Evolutionary conservation across 2,113 vertebrate genomes (phyloP).

Genomic region (Misgurnus mizolepis): DNA sequence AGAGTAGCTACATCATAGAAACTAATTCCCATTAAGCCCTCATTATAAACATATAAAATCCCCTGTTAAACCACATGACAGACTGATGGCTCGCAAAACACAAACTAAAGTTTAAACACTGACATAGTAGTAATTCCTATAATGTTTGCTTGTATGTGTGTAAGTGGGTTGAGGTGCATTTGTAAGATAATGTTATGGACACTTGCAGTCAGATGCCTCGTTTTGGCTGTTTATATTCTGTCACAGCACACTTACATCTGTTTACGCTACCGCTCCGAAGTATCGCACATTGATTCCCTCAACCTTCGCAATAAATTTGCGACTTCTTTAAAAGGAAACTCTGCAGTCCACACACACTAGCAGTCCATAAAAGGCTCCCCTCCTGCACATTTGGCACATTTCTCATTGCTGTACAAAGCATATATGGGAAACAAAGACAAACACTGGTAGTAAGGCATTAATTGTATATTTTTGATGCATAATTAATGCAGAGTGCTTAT

Average conservation of each 20-base stretch:
- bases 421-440: constrained; percentile 10
- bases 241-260: constrained; percentile 21
- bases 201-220: constrained; percentile 8
- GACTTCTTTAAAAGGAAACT: constrained; percentile 51
- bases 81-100: neutral
- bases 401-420: constrained; percentile 12
- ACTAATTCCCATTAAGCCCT: neutral
- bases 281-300: constrained; percentile 37
- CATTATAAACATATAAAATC: neutral
- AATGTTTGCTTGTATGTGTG: constrained; percentile 17
- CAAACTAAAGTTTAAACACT: neutral
- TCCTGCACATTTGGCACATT: constrained; percentile 6
- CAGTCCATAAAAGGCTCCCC: neutral
- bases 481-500: constrained; percentile 50
- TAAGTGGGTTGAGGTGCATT: neutral
- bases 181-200: neutral
- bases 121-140: constrained; percentile 16
- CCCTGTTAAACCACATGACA: constrained; percentile 13
- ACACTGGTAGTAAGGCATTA: constrained; percentile 25
- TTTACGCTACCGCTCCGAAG: constrained; percentile 40
- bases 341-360: neutral
- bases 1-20: no score
- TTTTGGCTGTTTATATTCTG: constrained; percentile 37
- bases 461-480: constrained; percentile 52
- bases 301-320: constrained; percentile 22